phyloP scores from a whole-genome alignment of 2,888 invertebrate genomes.

The Papilio demoleus region DNA sequence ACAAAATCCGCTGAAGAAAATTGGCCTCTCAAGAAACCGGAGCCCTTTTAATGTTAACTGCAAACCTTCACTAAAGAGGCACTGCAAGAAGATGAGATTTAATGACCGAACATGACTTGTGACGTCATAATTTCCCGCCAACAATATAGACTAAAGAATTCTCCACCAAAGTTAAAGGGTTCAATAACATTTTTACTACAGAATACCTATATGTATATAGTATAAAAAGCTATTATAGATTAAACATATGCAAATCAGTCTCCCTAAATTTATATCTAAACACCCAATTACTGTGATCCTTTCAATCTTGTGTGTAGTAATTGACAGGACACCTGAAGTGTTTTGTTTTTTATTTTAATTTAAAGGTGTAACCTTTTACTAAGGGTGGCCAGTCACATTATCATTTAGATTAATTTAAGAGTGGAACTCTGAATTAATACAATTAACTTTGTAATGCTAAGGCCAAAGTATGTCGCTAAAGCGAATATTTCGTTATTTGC shows the following conservation, averaged over 20 bases:
- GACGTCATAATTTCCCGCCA: too few species aligned
- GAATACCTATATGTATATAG: not conserved
- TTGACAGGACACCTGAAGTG: conserved; percentile 2
- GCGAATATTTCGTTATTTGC: too few species aligned
- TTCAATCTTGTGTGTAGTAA: not conserved
- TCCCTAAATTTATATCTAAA: not conserved
- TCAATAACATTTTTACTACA: too few species aligned
- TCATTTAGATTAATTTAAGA: not conserved
- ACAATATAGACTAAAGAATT: too few species aligned
- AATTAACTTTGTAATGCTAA: not conserved
- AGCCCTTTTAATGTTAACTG: too few species aligned
- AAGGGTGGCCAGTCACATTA: conserved; percentile 12
- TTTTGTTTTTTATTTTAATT: not conserved
- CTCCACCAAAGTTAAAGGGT: not conserved
- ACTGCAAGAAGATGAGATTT: too few species aligned
- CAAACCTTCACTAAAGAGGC: too few species aligned
- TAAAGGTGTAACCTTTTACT: conserved; percentile 8
- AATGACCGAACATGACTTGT: too few species aligned
- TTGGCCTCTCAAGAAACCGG: too few species aligned
- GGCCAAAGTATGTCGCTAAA: too few species aligned
- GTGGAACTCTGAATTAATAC: not conserved
- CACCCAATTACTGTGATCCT: not conserved
- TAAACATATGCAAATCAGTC: not conserved
- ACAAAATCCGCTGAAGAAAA: too few species aligned
- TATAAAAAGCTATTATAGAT: not conserved